Evolutionary conservation across 35 echinoderm and acorn worm genomes (phyloP).

Genomic region (Apostichopus californicus): DNA sequence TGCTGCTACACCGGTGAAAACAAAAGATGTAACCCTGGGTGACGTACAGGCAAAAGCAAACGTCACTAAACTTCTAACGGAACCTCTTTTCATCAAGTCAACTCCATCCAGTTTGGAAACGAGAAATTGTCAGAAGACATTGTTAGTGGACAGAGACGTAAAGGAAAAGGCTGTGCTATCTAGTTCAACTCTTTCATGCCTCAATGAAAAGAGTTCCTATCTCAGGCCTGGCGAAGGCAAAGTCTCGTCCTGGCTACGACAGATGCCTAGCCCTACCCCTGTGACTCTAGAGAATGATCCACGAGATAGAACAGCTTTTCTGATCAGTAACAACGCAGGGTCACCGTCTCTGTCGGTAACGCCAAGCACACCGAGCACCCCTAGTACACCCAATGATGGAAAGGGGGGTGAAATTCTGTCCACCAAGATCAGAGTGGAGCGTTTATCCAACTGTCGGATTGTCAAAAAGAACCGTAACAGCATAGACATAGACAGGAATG

Average conservation of each 20-base stretch:
- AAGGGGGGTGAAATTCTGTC: conserved; percentile 43
- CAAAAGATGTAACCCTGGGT: conserved; percentile 17
- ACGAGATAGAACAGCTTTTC: conserved; percentile 17
- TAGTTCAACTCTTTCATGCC: conserved; percentile 25
- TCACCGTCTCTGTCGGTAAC: conserved; percentile 61
- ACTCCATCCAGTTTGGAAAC: conserved; percentile 16
- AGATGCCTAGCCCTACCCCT: conserved; percentile 52
- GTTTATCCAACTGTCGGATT: conserved; percentile 54
- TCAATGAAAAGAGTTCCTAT: conserved; percentile 54
- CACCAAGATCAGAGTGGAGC: conserved; percentile 43
- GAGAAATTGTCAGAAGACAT: conserved; percentile 23
- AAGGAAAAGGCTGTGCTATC: conserved; percentile 5
- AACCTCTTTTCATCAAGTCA: conserved; percentile 23
- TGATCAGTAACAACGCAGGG: not conserved
- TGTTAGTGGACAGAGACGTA: not conserved
- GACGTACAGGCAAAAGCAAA: conserved; percentile 1
- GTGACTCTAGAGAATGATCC: conserved; percentile 45
- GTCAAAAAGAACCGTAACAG: conserved; percentile 82
- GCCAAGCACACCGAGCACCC: conserved; percentile 79
- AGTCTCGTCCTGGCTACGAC: conserved; percentile 47
- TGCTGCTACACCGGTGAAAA: conserved; percentile 76
- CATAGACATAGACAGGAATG: conserved; percentile 60
- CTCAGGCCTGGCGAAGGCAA: conserved; percentile 45
- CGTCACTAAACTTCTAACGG: not conserved
- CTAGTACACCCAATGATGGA: conserved; percentile 60